Base-by-base conservation (phyloP, 1,140 invertebrate genomes). In the Neelides sp. region DNA sequence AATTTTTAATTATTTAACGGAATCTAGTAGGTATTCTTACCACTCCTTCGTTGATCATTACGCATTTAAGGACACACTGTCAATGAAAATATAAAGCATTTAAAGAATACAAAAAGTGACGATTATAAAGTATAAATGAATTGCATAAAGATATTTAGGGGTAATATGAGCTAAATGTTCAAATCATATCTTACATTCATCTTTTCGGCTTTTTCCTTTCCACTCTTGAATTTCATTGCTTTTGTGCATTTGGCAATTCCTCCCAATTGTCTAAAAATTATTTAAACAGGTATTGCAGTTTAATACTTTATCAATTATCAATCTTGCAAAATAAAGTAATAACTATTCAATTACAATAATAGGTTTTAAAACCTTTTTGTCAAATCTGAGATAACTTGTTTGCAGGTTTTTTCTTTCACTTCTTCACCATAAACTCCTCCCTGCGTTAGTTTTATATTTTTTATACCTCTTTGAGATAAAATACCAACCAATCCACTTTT, bases 131-230 rank as follows among this genome's bases (percentile, higher is more conserved):
- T n/a, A n/a, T n/a, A n/a, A n/a, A n/a, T n/a, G n/a, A n/a, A n/a
- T n/a, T n/a, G n/a, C n/a, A n/a, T n/a, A 12, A 23, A 23, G 4
- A 19, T 19, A 4, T 43, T 23, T 10, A 5, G 10, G 44, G 10
- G 30, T 32, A 12, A 8, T 46, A 46, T 7, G 17, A 30, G 12
- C 10, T 23, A 43, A 23, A 20, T 20, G 26, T 23, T 43, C 12
- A 23, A 17, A 32, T 42, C 22, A 7, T 43, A 10, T 20, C 8
- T 28, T 44, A 49, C 48, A 24, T 30, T 44, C 36, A 30, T 37
- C 23, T 53, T 53, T n/a, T 34, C 43, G 3, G 44, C 22, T 23
- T 53, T 53, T 28, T 53, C 51, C 20, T 53, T 53, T 28, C 22
- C 42, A 37, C 41, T 42, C 32, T 53, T 53, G 27, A 53, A 48